These are phyloP conservation scores for Scolanthus callimorphus DNA, from an alignment of 92 coral and sea anemone genomes.

Conservation along the genomic window DNA sequence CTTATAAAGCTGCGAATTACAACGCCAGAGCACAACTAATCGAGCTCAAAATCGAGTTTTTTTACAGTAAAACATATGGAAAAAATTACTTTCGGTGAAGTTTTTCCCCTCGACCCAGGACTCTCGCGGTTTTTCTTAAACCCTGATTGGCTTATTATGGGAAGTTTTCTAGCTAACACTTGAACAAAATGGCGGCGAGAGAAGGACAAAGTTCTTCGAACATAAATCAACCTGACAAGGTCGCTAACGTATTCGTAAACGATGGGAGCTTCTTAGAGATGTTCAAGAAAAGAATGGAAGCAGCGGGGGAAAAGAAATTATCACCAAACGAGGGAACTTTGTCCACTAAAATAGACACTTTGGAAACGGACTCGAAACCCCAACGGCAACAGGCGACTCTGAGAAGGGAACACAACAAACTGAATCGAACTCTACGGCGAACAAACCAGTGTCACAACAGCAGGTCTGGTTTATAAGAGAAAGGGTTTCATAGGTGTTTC, in stretches of 20 bases:
- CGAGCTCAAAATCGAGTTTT: too few relatives aligned
- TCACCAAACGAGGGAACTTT: neutral
- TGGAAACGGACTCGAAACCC: neutral
- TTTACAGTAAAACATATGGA: too few relatives aligned
- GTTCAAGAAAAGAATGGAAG: conserved; percentile 79
- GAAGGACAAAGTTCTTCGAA: neutral
- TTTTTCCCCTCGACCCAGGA: too few relatives aligned
- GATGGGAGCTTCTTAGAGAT: conserved; percentile 95
- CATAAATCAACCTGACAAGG: conserved; percentile 5
- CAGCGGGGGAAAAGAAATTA: conserved; percentile 36
- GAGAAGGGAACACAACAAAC: too few relatives aligned
- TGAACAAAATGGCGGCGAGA: neutral
- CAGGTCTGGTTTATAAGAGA: conserved; percentile 55
- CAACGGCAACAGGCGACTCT: too few relatives aligned
- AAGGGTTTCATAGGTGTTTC: too few relatives aligned
- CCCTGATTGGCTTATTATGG: too few relatives aligned
- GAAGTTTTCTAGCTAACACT: too few relatives aligned
- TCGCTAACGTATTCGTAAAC: conserved; percentile 68
- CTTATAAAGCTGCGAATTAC: too few relatives aligned
- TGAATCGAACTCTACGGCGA: conserved; percentile 16
- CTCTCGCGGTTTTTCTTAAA: too few relatives aligned
- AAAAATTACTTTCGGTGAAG: too few relatives aligned
- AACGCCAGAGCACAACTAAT: too few relatives aligned
- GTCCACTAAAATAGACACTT: neutral
- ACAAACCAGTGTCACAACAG: conserved; percentile 12